A percentile compares a stretch with the other conserved stretches of the same genome.
Conservation (phyloP, 92 coral and sea anemone genomes). For the Umimayanthus chanpuru region DNA sequence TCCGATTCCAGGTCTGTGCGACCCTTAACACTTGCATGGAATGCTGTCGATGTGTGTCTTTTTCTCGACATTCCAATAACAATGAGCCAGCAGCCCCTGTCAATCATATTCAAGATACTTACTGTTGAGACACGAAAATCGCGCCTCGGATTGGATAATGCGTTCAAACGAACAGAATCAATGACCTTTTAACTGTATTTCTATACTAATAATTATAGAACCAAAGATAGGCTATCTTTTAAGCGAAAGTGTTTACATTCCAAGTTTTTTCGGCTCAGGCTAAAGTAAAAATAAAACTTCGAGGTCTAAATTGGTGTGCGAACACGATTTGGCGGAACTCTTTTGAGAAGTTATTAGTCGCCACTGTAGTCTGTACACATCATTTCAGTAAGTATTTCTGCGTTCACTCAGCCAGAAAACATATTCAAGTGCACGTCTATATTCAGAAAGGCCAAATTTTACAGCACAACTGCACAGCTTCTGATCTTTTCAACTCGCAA, state of each 20-base stretch:
- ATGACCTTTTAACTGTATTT: constrained; percentile 34
- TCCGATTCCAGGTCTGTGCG: neutral
- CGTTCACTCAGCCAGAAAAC: constrained; percentile 35
- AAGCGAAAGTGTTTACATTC: neutral
- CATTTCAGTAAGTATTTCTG: constrained; percentile 37
- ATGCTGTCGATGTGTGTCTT: constrained; percentile 5
- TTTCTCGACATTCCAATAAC: constrained; percentile 18
- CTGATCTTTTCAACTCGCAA: neutral
- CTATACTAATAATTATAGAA: neutral
- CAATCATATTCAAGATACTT: constrained; percentile 34
- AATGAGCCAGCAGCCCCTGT: constrained; percentile 11
- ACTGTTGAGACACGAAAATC: constrained; percentile 10
- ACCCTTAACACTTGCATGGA: constrained; percentile 10
- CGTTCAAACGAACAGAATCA: constrained; percentile 15
- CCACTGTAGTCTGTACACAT: neutral
- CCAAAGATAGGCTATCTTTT: neutral
- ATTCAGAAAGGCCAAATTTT: constrained; percentile 7
- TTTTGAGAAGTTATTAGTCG: neutral
- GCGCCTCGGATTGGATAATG: constrained; percentile 33
- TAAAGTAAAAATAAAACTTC: neutral
- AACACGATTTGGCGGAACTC: neutral
- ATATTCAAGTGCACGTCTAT: constrained; percentile 24
- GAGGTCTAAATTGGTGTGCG: neutral
- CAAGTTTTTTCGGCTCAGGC: neutral
- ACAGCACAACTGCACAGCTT: neutral